Evolutionary conservation across 2,797 vertebrate species (phyloP).

Genomic region (Characodon lateralis): DNA sequence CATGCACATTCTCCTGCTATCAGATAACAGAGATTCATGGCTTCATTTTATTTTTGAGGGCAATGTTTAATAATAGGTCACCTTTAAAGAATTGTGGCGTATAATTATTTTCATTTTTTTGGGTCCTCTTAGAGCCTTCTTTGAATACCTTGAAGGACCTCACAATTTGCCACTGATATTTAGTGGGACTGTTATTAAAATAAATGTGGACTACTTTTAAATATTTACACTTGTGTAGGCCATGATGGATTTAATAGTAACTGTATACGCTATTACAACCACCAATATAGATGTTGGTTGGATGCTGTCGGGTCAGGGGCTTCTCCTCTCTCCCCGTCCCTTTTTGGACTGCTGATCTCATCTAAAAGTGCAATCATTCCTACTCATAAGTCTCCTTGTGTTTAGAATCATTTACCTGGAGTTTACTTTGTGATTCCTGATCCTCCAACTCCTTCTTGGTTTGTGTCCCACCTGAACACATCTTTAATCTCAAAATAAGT

Average conservation of each 20-base stretch:
- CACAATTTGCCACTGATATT: background rate
- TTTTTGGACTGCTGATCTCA: too few species aligned
- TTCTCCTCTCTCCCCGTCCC: too few species aligned
- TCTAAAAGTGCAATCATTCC: background rate
- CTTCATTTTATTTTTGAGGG: too few species aligned
- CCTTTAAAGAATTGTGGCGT: background rate
- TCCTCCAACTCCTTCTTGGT: background rate
- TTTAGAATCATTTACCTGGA: background rate
- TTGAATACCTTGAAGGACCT: background rate
- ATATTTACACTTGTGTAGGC: background rate
- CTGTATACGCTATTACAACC: background rate
- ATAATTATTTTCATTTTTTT: background rate
- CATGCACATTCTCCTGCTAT: too few species aligned
- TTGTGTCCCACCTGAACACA: background rate
- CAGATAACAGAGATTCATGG: too few species aligned
- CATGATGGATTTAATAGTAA: background rate
- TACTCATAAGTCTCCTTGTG: background rate
- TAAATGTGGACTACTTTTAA: background rate
- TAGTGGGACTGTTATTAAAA: background rate
- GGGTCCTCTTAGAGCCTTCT: background rate
- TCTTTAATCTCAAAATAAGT: background rate
- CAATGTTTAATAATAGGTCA: too few species aligned
- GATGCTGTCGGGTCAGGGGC: background rate
- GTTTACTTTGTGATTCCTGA: background rate
- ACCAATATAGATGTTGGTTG: too few species aligned